Percentiles rank a stretch among this genome's conserved stretches.
These are phyloP conservation scores for Chauna torquata DNA, from an alignment of 2,113 vertebrate species.

Conservation along the genomic window DNA sequence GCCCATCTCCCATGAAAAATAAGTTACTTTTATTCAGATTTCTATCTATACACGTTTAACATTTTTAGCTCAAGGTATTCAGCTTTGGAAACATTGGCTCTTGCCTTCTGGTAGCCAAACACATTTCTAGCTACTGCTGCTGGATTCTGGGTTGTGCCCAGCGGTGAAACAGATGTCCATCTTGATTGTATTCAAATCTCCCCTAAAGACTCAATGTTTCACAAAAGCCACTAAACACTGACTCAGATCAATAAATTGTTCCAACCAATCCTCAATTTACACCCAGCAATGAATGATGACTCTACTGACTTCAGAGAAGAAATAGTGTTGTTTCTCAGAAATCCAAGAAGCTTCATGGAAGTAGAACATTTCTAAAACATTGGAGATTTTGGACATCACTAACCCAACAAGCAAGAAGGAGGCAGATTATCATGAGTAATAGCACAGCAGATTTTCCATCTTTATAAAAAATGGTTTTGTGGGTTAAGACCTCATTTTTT, in stretches of 20 bases:
- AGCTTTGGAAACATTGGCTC: not conserved
- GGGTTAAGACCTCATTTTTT: conserved; percentile 32
- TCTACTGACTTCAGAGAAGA: conserved; percentile 19
- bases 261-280: conserved; percentile 37
- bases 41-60: not conserved
- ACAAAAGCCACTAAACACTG: conserved; percentile 19
- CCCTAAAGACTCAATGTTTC: conserved; percentile 32
- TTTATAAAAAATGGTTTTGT: not conserved
- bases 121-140: conserved; percentile 34
- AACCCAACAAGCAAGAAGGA: not conserved
- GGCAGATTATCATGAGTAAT: conserved; percentile 7
- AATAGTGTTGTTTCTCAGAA: conserved; percentile 30
- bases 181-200: conserved; percentile 5
- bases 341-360: conserved; percentile 26
- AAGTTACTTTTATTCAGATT: not conserved
- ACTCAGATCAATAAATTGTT: conserved; percentile 28
- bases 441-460: conserved; percentile 8
- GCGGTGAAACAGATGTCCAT: conserved; percentile 23
- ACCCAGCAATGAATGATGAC: conserved; percentile 32
- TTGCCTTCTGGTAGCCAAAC: conserved; percentile 5
- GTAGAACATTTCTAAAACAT: not conserved
- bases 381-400: conserved; percentile 19
- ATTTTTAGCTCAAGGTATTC: not conserved
- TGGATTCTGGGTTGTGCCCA: not conserved
- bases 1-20: not conserved